Conservation (phyloP, 2,113 vertebrate species). For the Saccopteryx leptura region DNA sequence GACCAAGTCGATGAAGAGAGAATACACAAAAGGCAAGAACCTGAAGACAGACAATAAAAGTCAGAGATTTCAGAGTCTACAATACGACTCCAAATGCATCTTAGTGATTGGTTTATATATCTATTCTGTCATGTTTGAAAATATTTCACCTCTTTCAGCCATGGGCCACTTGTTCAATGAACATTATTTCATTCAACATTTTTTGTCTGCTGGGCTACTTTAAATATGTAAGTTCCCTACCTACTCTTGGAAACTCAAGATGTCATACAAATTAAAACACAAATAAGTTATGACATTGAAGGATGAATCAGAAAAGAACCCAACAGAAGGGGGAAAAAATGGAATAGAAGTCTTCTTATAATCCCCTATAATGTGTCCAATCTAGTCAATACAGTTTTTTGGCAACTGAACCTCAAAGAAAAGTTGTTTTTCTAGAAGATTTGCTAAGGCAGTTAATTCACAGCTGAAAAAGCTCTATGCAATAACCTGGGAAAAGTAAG, state of each 20-base stretch:
- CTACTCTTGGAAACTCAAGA: slow-evolving; percentile 24
- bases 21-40: background rate
- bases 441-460: background rate
- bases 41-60: background rate
- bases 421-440: slow-evolving; percentile 19
- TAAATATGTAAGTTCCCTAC: background rate
- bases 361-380: slow-evolving; percentile 20
- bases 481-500: background rate
- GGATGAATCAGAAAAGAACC: background rate
- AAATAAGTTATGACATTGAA: slow-evolving; percentile 27
- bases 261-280: slow-evolving; percentile 23
- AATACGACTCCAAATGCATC: background rate
- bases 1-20: background rate
- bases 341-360: background rate
- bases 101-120: background rate
- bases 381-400: background rate
- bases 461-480: background rate
- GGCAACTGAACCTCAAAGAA: slow-evolving; percentile 1
- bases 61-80: background rate
- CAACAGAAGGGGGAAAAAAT: slow-evolving; percentile 38
- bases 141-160: slow-evolving; percentile 19
- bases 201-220: slow-evolving; percentile 6
- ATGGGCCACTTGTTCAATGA: background rate
- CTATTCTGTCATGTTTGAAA: background rate
- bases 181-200: slow-evolving; percentile 35